phyloP scores from a whole-genome alignment of 2,888 invertebrate genomes.

The Cheiracanthium punctorium region DNA sequence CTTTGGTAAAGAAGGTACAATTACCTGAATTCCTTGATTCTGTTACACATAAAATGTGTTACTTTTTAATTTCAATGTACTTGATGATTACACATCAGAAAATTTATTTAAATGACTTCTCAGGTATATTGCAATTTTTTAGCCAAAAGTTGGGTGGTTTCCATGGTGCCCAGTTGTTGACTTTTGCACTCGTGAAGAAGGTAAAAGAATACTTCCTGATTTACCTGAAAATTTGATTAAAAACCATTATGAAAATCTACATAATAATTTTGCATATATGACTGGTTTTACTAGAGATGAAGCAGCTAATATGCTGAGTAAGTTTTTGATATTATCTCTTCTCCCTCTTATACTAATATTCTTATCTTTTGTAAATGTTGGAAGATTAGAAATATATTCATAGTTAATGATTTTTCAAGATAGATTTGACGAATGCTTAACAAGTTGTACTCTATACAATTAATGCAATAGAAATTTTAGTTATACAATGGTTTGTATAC shows the following conservation, averaged over 20 bases:
- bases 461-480: too few relatives aligned
- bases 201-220: conserved; percentile 86
- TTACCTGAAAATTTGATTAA: conserved; percentile 85
- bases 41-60: too few relatives aligned
- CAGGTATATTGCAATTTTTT: not conserved
- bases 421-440: too few relatives aligned
- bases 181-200: conserved; percentile 84
- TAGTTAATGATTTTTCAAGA: too few relatives aligned
- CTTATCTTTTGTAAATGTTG: too few relatives aligned
- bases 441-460: too few relatives aligned
- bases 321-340: conserved; percentile 18
- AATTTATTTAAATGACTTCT: not conserved
- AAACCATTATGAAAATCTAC: conserved; percentile 80
- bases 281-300: conserved; percentile 93
- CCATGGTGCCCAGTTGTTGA: conserved; percentile 94
- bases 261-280: conserved; percentile 84
- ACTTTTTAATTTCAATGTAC: not conserved
- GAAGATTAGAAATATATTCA: too few relatives aligned
- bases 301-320: conserved; percentile 83
- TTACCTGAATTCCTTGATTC: too few relatives aligned
- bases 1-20: too few relatives aligned
- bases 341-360: too few relatives aligned
- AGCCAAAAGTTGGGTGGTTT: conserved; percentile 89
- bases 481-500: too few relatives aligned
- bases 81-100: not conserved